Conservation (phyloP, 2,888 invertebrate genomes). For the Nomada ferruginata region DNA sequence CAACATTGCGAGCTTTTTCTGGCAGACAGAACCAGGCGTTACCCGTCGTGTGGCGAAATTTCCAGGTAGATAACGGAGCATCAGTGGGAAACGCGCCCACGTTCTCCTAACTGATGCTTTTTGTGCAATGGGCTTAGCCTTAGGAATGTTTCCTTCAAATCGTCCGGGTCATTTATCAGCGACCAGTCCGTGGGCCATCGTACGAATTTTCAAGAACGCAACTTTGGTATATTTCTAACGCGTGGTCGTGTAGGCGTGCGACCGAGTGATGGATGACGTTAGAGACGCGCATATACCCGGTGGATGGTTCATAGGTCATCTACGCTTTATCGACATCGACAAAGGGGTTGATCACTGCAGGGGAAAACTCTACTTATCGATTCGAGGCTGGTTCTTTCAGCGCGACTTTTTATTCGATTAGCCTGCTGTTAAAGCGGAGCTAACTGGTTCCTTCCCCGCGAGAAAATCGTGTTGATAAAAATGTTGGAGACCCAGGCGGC, state of each 20-base stretch:
- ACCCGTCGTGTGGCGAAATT: background rate
- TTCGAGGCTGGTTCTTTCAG: background rate
- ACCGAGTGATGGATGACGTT: conserved; percentile 36
- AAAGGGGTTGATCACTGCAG: conserved; percentile 11
- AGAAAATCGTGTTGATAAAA: too few species aligned
- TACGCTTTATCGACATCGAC: conserved; percentile 27
- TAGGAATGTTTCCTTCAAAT: conserved; percentile 27
- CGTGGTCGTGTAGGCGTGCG: background rate
- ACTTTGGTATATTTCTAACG: conserved; percentile 21
- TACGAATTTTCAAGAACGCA: conserved; percentile 17
- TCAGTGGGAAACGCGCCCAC: background rate
- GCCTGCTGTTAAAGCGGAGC: conserved; percentile 1
- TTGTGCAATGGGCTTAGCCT: conserved; percentile 2
- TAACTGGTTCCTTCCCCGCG: too few species aligned
- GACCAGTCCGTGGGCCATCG: conserved; percentile 2
- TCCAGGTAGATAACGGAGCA: background rate
- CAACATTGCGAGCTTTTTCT: too few species aligned
- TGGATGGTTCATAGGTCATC: conserved; percentile 24
- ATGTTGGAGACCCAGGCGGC: too few species aligned
- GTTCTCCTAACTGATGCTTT: conserved; percentile 2
- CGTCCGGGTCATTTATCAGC: conserved; percentile 44
- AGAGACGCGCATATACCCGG: background rate
- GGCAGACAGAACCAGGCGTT: background rate
- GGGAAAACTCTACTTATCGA: conserved; percentile 8
- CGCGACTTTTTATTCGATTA: background rate